Base-by-base conservation (phyloP, 2,888 invertebrate species). In the Melieria picta region DNA sequence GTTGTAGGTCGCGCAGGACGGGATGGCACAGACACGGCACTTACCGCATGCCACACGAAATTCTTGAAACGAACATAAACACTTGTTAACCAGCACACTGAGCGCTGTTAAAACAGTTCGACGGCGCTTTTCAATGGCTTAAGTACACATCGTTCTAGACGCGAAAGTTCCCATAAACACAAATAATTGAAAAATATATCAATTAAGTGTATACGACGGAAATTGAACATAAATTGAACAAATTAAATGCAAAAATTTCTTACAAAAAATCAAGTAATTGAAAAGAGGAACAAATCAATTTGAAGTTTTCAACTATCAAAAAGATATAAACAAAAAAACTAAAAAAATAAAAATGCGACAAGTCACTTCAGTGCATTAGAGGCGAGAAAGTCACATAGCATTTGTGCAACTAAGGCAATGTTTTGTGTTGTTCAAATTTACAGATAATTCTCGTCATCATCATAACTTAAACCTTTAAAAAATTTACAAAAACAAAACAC, bases 41-140 rank as follows among this genome's bases (percentile, higher is more conserved):
- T 58, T 42, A 11, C 58, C 4, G 1, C 6, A 9, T 57, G 42
- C 57, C 48, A 48, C 55, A 13, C 45, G 60, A 42, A 66, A 67
- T 57, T 58, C 47, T 68, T 65, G 30, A 65, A 65, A 56, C 52
- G 64, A 42, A 60, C 64, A 75, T 74, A 74, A 74, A 77, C 77
- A 75, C 77, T 76, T 76, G 76, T 75, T 75, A 76, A 69, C 73
- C 66, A 71, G 13, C 57, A 67, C 45, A 64, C 60, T 47, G 30
- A 46, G 16, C 30, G 42, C 11, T 13, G 56, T 64, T 46, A 48
- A 46, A 72, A 63, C 58, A 61, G 57, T 67, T 56, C 63, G 46
- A 48, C 16, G 55, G 56, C 55, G 65, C 48, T 56, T 61, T 66
- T 65, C 65, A 66, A 64, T 57, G 64, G 64, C 13, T 70, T 61